Evolutionary conservation across 1,140 invertebrate species (phyloP).

Genomic region (Bombus confusus): DNA sequence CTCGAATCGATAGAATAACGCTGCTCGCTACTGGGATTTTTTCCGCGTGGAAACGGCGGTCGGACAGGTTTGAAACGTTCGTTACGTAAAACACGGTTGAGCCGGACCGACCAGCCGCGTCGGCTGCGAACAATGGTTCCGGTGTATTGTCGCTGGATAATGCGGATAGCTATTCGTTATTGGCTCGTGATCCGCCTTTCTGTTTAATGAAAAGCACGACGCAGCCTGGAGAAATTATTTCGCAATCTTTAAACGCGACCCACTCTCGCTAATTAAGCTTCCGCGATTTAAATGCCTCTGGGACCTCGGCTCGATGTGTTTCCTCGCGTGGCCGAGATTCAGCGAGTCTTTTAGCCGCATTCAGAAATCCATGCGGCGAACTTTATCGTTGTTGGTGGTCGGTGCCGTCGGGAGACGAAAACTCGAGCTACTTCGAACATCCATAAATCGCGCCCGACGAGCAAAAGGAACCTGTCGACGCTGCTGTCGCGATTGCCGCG

Average conservation of each 20-base stretch:
- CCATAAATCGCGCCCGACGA: too few relatives aligned
- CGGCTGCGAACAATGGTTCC: slow-evolving; percentile 24
- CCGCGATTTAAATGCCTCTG: slow-evolving; percentile 12
- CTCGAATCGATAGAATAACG: too few relatives aligned
- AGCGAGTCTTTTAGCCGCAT: too few relatives aligned
- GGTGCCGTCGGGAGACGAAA: too few relatives aligned
- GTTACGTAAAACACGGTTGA: slow-evolving; percentile 30
- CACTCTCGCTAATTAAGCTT: slow-evolving; percentile 46
- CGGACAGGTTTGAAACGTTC: not conserved
- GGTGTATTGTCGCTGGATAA: slow-evolving; percentile 38
- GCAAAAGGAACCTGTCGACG: too few relatives aligned
- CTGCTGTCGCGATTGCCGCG: too few relatives aligned
- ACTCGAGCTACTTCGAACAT: accelerated
- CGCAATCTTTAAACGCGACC: slow-evolving; percentile 6
- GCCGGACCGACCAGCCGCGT: too few relatives aligned
- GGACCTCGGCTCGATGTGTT: not conserved
- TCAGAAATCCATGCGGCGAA: too few relatives aligned
- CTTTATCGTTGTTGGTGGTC: too few relatives aligned
- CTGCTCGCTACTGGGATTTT: too few relatives aligned
- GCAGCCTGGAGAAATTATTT: slow-evolving; percentile 30
- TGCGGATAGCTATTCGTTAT: slow-evolving; percentile 34
- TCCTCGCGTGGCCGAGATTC: not conserved
- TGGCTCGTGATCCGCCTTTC: slow-evolving; percentile 39
- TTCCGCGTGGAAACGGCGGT: too few relatives aligned
- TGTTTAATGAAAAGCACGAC: slow-evolving; percentile 41